Percentiles rank a stretch among this genome's conserved stretches.
These are phyloP conservation scores for Onychostoma macrolepis DNA, from an alignment of 2,113 vertebrate genomes.

Conservation along the genomic window DNA sequence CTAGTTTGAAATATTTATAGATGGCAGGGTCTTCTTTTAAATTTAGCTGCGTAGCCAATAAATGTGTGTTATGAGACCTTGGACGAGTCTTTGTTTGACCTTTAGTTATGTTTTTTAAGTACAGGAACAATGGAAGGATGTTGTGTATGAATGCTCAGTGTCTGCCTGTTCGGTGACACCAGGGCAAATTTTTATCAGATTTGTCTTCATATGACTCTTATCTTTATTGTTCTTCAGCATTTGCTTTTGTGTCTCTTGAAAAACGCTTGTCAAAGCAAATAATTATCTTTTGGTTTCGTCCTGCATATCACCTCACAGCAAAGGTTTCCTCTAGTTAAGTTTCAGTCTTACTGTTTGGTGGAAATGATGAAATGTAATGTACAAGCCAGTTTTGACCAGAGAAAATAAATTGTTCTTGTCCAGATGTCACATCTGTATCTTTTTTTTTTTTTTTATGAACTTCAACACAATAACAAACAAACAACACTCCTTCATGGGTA, in stretches of 20 bases:
- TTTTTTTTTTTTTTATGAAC: too few relatives aligned
- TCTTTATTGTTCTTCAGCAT: not conserved
- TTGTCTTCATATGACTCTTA: not conserved
- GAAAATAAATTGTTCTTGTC: not conserved
- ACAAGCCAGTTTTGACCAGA: not conserved
- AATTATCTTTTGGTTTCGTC: not conserved
- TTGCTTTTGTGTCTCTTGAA: not conserved
- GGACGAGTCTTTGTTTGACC: conserved; percentile 21
- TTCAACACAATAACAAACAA: too few relatives aligned
- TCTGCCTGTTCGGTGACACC: conserved; percentile 1
- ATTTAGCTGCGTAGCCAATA: not conserved
- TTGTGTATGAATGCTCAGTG: not conserved
- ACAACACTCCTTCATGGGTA: too few relatives aligned
- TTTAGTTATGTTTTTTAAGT: conserved; percentile 30
- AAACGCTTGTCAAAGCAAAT: conserved; percentile 7
- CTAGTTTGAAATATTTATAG: conserved; percentile 3
- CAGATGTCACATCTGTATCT: not conserved
- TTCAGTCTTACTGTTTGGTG: not conserved
- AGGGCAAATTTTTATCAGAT: conserved; percentile 22
- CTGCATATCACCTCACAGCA: not conserved
- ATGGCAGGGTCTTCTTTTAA: not conserved
- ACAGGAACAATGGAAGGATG: conserved; percentile 54
- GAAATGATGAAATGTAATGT: not conserved
- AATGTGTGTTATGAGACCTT: not conserved
- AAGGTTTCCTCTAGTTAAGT: not conserved